A percentile compares a stretch with the other conserved stretches of the same genome.
phyloP scores from a whole-genome alignment of 92 coral and sea anemone species.

The Heliopora coerulea region DNA sequence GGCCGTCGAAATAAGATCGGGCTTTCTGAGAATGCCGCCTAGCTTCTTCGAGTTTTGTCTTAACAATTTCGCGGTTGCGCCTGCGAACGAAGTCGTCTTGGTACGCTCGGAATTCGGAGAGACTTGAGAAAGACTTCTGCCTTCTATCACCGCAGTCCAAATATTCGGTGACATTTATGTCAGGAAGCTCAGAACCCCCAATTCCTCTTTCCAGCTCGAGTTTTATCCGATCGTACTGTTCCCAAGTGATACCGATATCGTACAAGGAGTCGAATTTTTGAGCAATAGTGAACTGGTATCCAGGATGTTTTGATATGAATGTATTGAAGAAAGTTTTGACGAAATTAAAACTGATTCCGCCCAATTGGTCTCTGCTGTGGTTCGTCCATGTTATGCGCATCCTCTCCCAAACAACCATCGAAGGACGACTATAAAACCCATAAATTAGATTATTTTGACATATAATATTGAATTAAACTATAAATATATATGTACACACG shows the following conservation, averaged over 20 bases:
- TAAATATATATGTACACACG: no score
- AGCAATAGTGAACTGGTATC: slow-evolving; percentile 44
- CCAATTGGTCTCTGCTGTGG: neutral
- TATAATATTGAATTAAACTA: no score
- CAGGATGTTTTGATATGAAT: slow-evolving; percentile 47
- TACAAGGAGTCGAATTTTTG: slow-evolving; percentile 45
- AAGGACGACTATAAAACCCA: neutral
- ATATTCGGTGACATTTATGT: slow-evolving; percentile 22
- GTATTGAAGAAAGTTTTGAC: slow-evolving; percentile 31
- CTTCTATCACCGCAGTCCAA: neutral
- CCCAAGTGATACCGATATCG: slow-evolving; percentile 44
- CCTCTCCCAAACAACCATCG: neutral
- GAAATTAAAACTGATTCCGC: neutral
- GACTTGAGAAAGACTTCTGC: slow-evolving; percentile 12
- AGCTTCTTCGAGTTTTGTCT: slow-evolving; percentile 55
- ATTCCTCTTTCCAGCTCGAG: slow-evolving; percentile 48
- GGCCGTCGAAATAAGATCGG: neutral
- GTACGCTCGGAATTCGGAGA: slow-evolving; percentile 32
- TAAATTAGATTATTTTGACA: no score
- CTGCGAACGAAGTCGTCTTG: slow-evolving; percentile 3
- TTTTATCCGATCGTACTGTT: slow-evolving; percentile 47
- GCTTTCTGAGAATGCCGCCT: slow-evolving; percentile 28
- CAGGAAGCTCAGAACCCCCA: slow-evolving; percentile 13
- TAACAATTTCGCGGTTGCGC: slow-evolving; percentile 25
- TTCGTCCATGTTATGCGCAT: neutral